Evolutionary conservation across 2,113 vertebrate species (phyloP), one percentile per base, ranked within the genome.

Genomic region (Tringa solitaria): DNA sequence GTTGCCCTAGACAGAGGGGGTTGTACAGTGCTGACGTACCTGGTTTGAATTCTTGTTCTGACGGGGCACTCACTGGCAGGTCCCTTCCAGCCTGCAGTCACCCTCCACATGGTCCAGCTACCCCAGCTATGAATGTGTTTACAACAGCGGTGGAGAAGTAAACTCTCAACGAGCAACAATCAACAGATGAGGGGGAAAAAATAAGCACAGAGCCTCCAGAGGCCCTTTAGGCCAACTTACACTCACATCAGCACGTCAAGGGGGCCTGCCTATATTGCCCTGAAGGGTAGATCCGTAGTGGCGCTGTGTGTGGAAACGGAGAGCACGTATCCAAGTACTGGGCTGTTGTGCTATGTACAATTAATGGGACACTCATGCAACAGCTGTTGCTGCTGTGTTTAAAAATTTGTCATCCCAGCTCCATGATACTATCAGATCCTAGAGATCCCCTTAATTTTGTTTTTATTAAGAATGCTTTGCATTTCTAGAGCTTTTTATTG

Each of bases 391-490:
- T 87, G 59, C 87, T 87, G 72, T 84, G 76, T 87, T 93, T 96
- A 90, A 89, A 93, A 78, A 54, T 51, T 73, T 85, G 33, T 89
- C 74, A 60, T 95, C 50, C 73, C 46, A 51, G 48, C 32, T n/a
- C 57, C 61, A 51, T 87, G 95, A 90, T 96, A 81, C 48, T 64
- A 61, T 94, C 92, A 92, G 60, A 60, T 84, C 61, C 45, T 89
- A 90, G 69, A 84, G 69, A 89, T 96, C 61, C 20, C 69, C 87
- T 90, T 85, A 83, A 65, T 82, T 93, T 92, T 94, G 76, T 95
- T 95, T 90, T 87, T 79, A 37, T 89, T 82, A 84, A 81, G 39
- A 89, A 20, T 60, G 65, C 74, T 80, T 93, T 95, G 57, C 28
- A 50, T 91, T 93, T 96, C 86, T 85, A 82, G 86, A 93, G 69